Evolutionary conservation across 2,888 invertebrate species (phyloP), one percentile per base, ranked within the genome.

Genomic region (Sialis fuliginosa): DNA sequence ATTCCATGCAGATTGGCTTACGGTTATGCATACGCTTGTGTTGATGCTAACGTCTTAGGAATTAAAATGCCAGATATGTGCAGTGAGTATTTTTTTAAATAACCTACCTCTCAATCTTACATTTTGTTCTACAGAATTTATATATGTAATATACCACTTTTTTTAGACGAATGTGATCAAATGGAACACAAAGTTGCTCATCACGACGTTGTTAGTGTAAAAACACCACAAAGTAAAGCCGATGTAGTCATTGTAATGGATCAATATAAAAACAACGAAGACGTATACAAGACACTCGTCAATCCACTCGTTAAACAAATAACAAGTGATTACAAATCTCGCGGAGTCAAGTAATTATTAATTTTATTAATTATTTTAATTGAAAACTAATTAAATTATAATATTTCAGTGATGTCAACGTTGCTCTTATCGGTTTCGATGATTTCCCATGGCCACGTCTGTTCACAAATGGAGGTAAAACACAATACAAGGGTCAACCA

Each of bases 161-260:
- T 52, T 58, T 12, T 52, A 71, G 71, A 61, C 22, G 60, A 58
- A 52, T 75, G 75, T 56, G 60, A 61, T 42, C 68, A 70, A 44
- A 63, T 67, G 5, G 65, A 65, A 6, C 37, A 37, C 6, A 37
- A n/a, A 8, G 12, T 37, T 6, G 37, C n/a, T 6, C 8, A 7
- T 8, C 5, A 5, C n/a, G 79, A 82, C 9, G 66, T 62, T 12
- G 81, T 79, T 60, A 74, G 74, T 45, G 67, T 79, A 0, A 79
- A 79, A 55, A 59, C 74, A 31, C 85, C 86, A 1, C 72, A 70
- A 51, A 81, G 81, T 51, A 74, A 85, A 51, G 90, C 87, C 2
- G 92, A 92, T 58, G 70, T 92, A 48, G 68, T 92, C 0, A 69
- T 92, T 47, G 71, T 83, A 1, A 74, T 91, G 7, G 90, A 92